Percentiles rank a stretch among this genome's conserved stretches.
These are phyloP conservation scores for Electrona antarctica DNA, from an alignment of 2,113 vertebrate genomes.

Conservation along the genomic window DNA sequence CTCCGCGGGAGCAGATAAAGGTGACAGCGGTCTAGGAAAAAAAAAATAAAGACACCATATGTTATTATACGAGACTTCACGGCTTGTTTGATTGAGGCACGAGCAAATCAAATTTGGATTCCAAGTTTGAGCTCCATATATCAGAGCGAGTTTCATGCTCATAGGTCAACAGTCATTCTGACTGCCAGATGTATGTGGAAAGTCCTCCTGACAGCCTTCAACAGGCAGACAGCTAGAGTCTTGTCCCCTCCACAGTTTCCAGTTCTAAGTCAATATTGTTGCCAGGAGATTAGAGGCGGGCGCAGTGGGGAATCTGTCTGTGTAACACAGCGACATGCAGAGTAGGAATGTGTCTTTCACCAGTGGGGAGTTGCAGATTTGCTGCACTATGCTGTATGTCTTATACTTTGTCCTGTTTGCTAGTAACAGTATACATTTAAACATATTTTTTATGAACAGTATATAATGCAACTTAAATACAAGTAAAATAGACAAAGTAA, in stretches of 20 bases:
- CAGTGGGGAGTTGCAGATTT: conserved; percentile 61
- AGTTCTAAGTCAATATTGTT: conserved; percentile 77
- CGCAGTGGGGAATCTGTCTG: conserved; percentile 74
- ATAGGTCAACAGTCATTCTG: conserved; percentile 3
- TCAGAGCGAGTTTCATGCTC: conserved; percentile 1
- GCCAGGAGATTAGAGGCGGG: conserved; percentile 77
- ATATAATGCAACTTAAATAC: neutral
- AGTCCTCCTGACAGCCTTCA: conserved; percentile 27
- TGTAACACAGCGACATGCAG: conserved; percentile 73
- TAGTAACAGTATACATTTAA: conserved; percentile 42
- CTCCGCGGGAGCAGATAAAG: conserved; percentile 25
- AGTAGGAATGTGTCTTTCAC: conserved; percentile 78
- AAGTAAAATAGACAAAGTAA: neutral
- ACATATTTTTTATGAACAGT: no score
- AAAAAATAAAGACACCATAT: conserved; percentile 15
- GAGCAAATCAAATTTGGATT: neutral
- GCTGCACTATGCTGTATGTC: conserved; percentile 50
- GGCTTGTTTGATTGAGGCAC: neutral
- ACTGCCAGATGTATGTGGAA: conserved; percentile 56
- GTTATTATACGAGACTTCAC: neutral
- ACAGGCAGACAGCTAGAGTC: conserved; percentile 53
- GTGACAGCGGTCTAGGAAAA: conserved; percentile 49
- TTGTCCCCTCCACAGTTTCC: conserved; percentile 66
- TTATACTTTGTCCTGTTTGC: conserved; percentile 34
- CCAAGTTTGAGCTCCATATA: neutral